phyloP scores from a whole-genome alignment of 2,113 vertebrate genomes.

The Archocentrus centrarchus region DNA sequence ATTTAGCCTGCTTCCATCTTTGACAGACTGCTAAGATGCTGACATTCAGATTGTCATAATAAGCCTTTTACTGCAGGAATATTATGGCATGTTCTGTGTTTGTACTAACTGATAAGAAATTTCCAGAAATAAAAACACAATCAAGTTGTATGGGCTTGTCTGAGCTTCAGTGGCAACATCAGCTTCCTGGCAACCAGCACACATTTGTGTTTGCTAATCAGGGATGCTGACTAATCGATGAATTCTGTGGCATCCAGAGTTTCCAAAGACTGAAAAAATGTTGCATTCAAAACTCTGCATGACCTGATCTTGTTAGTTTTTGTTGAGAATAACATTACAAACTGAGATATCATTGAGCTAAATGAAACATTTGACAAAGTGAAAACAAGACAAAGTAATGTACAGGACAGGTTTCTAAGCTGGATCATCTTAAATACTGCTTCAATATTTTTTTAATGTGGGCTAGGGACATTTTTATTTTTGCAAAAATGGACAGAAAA shows the following conservation, averaged over 20 bases:
- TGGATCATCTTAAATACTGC: no score
- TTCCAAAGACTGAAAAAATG: not conserved
- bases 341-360: not conserved
- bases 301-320: not conserved
- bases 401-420: no score
- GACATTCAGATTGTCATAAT: no score
- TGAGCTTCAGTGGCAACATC: constrained; percentile 2
- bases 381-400: not conserved
- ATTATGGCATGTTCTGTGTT: no score
- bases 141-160: constrained; percentile 32
- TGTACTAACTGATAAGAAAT: not conserved
- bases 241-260: not conserved
- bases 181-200: constrained; percentile 2
- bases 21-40: no score
- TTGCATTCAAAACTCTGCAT: no score
- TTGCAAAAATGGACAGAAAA: no score
- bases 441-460: no score
- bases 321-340: not conserved
- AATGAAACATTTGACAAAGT: not conserved
- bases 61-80: no score
- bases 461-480: no score
- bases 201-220: constrained; percentile 12
- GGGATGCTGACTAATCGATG: constrained; percentile 12
- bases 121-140: constrained; percentile 31
- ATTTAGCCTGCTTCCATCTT: not conserved